These are phyloP conservation scores for Tapirus indicus DNA, from an alignment of 2,797 vertebrate genomes.

Conservation along the genomic window DNA sequence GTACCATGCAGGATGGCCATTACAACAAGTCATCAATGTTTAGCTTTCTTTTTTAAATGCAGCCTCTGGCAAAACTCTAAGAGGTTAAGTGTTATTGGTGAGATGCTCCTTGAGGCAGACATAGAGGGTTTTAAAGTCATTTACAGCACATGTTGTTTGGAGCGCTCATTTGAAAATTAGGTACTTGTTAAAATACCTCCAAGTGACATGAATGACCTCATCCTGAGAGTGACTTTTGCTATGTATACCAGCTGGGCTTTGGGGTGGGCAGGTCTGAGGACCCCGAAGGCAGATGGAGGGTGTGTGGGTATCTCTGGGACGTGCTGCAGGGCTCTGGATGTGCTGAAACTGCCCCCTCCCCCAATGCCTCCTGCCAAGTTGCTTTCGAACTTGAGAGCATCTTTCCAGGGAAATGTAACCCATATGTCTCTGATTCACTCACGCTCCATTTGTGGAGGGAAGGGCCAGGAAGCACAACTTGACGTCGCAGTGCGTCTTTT, in stretches of 20 bases:
- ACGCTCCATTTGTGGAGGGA: slow-evolving; percentile 61
- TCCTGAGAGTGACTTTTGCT: background rate
- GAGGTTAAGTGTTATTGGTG: slow-evolving; percentile 17
- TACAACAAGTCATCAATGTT: background rate
- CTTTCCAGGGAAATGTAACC: slow-evolving; percentile 84
- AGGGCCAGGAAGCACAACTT: slow-evolving; percentile 78
- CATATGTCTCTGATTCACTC: slow-evolving; percentile 82
- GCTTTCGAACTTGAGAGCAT: slow-evolving; percentile 69
- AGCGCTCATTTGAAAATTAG: slow-evolving; percentile 41
- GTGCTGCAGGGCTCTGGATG: slow-evolving; percentile 6
- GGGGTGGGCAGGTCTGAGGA: background rate
- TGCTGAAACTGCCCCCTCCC: background rate
- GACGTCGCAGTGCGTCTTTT: slow-evolving; percentile 66
- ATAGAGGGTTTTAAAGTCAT: background rate
- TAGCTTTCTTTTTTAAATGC: slow-evolving; percentile 45
- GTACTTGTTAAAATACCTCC: background rate
- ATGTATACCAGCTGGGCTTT: background rate
- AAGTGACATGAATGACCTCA: background rate
- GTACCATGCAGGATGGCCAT: background rate
- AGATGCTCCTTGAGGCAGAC: background rate
- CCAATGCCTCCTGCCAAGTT: slow-evolving; percentile 77
- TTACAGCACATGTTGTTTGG: background rate
- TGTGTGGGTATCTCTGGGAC: background rate
- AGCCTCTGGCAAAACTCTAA: slow-evolving; percentile 9
- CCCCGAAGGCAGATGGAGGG: background rate